Percentiles rank a stretch among this genome's conserved stretches.
phyloP scores from a whole-genome alignment of 2,888 invertebrate genomes.

The Mechanitis mazaeus region DNA sequence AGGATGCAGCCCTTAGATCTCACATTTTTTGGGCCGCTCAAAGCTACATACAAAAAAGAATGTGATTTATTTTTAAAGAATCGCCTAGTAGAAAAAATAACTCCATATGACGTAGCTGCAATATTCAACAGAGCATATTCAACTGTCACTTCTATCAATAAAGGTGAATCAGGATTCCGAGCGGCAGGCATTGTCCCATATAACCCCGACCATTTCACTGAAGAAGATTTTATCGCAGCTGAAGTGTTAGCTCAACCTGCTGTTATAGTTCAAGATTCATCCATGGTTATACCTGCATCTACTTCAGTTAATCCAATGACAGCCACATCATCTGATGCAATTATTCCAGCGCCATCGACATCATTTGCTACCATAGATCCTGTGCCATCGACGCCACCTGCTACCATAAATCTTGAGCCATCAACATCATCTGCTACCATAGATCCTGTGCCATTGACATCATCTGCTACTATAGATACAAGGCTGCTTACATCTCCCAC shows the following conservation, averaged over 20 bases:
- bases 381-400: too few species aligned
- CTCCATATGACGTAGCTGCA: conserved; percentile 23
- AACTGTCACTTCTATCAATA: conserved; percentile 27
- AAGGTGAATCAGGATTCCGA: conserved; percentile 2
- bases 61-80: conserved; percentile 19
- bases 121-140: conserved; percentile 23
- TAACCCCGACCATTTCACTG: too few species aligned
- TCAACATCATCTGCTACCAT: too few species aligned
- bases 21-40: conserved; percentile 30
- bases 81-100: conserved; percentile 20
- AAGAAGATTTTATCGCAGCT: too few species aligned
- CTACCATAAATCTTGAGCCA: too few species aligned
- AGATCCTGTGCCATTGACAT: too few species aligned
- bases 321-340: too few species aligned
- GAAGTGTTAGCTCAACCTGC: conserved; percentile 23
- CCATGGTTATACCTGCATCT: conserved; percentile 17
- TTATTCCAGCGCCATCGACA: too few species aligned
- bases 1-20: conserved; percentile 28
- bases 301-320: background rate
- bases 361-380: too few species aligned
- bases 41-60: conserved; percentile 33
- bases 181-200: too few species aligned
- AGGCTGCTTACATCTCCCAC: too few species aligned
- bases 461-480: too few species aligned
- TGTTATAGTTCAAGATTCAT: conserved; percentile 24